Conservation (phyloP, 2,888 invertebrate species). For the Eupeodes latifasciatus region DNA sequence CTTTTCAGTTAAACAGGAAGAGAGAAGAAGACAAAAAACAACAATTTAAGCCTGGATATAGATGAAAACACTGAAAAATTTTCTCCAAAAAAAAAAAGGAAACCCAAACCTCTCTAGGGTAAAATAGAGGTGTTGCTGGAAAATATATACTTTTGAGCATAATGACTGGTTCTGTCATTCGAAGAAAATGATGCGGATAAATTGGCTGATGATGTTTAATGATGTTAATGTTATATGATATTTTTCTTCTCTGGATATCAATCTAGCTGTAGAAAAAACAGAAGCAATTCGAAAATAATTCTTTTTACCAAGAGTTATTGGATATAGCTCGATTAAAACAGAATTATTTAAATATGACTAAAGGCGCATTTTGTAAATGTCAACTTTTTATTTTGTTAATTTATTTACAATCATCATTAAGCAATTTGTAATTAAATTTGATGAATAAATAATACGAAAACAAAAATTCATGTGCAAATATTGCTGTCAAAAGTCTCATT, state of each 20-base stretch:
- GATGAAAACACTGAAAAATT: neutral
- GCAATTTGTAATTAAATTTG: neutral
- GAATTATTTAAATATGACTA: neutral
- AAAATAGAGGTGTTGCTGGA: slow-evolving; percentile 11
- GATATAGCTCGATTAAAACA: too few relatives aligned
- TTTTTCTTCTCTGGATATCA: neutral
- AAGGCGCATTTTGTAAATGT: neutral
- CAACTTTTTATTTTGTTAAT: neutral
- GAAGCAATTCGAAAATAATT: neutral
- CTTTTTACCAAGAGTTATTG: too few relatives aligned
- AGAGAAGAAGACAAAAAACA: neutral
- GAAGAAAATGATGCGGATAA: slow-evolving; percentile 60
- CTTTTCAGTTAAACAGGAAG: neutral
- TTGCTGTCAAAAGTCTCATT: too few relatives aligned
- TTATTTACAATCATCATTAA: neutral
- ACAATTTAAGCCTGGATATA: neutral
- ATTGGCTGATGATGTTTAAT: slow-evolving; percentile 59
- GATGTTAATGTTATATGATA: slow-evolving; percentile 37
- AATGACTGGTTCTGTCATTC: slow-evolving; percentile 56
- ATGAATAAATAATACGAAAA: too few relatives aligned
- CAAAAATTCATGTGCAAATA: too few relatives aligned
- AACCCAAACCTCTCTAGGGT: neutral
- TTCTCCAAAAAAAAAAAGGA: neutral
- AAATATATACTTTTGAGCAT: slow-evolving; percentile 10
- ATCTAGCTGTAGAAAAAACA: neutral